phyloP scores from a whole-genome alignment of 2,888 invertebrate genomes.

The Macrophya annulata region DNA sequence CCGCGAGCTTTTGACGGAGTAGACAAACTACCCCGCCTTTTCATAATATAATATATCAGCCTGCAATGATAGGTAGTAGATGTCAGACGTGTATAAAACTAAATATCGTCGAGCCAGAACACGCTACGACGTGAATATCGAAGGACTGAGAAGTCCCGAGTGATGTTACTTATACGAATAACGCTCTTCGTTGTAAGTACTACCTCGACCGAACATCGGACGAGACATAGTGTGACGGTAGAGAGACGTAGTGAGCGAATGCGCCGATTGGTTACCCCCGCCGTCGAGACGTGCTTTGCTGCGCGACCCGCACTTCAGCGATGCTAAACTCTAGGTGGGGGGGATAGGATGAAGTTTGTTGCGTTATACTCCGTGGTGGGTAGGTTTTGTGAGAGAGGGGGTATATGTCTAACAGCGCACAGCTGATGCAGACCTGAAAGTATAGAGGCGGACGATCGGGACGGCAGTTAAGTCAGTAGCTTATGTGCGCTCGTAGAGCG shows the following conservation, averaged over 20 bases:
- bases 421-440: slow-evolving; percentile 82
- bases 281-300: slow-evolving; percentile 7
- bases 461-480: slow-evolving; percentile 76
- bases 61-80: too few relatives aligned
- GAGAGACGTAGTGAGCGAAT: slow-evolving; percentile 35
- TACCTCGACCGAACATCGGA: background rate
- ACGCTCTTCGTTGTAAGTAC: background rate
- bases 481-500: slow-evolving; percentile 79
- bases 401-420: slow-evolving; percentile 77
- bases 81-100: background rate
- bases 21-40: background rate
- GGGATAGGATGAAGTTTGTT: slow-evolving; percentile 65
- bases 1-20: background rate
- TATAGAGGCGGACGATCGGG: slow-evolving; percentile 79
- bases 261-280: slow-evolving; percentile 44
- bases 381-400: slow-evolving; percentile 77
- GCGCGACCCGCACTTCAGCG: slow-evolving; percentile 27
- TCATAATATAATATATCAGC: background rate
- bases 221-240: background rate
- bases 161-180: background rate
- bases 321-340: background rate
- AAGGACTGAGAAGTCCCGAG: background rate
- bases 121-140: background rate
- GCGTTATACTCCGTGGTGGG: slow-evolving; percentile 60
- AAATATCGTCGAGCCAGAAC: background rate